phyloP scores from a whole-genome alignment of 2,888 invertebrate genomes.

The Harpagoxenus sublaevis region DNA sequence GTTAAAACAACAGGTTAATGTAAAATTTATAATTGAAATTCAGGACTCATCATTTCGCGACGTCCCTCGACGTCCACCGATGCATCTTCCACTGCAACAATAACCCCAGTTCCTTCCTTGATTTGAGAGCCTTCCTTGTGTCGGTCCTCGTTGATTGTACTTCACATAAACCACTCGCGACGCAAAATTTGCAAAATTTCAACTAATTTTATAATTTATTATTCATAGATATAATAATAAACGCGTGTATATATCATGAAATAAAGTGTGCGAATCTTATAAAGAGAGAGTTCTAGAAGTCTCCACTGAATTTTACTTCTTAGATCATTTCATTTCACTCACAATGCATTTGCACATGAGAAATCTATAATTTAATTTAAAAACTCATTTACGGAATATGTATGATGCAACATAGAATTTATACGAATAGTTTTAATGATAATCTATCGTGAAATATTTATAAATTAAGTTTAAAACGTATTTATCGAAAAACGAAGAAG shows the following conservation, averaged over 20 bases:
- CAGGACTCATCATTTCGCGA: not conserved
- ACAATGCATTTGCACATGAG: not conserved
- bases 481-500: not conserved
- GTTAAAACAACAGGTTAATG: not conserved
- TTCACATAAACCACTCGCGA: not conserved
- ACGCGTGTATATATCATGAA: not conserved
- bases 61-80: not conserved
- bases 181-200: not conserved
- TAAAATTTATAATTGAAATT: conserved; percentile 27
- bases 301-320: not conserved
- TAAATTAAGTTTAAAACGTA: not conserved
- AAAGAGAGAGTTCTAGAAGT: not conserved
- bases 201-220: not conserved
- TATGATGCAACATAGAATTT: not conserved
- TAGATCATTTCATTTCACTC: too few relatives aligned
- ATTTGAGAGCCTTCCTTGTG: not conserved
- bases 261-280: not conserved
- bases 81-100: not conserved
- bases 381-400: not conserved
- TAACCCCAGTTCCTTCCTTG: not conserved
- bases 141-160: not conserved
- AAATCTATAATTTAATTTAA: not conserved
- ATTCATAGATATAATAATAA: not conserved
- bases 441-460: not conserved
- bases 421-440: too few relatives aligned